Percentiles rank a stretch among this genome's conserved stretches.
Conservation (phyloP, 2,113 vertebrate species). For the Struthidea cinerea region DNA sequence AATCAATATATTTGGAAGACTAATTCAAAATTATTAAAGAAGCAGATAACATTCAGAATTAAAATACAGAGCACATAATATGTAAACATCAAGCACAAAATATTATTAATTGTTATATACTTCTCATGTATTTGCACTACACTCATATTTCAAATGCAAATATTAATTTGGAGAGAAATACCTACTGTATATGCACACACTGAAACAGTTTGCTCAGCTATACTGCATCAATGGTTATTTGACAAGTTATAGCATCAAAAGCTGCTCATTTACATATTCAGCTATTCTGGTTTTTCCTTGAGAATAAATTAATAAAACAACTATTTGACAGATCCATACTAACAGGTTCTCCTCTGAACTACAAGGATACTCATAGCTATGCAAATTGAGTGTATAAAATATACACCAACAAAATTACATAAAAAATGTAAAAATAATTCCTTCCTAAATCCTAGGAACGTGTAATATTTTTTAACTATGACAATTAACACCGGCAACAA, state of each 20-base stretch:
- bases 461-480: background rate
- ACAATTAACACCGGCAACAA: background rate
- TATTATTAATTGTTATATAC: constrained; percentile 60
- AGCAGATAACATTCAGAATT: constrained; percentile 15
- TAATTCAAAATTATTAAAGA: constrained; percentile 33
- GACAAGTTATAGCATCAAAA: constrained; percentile 35
- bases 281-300: background rate
- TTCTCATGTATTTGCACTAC: constrained; percentile 50
- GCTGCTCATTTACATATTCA: constrained; percentile 16
- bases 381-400: background rate
- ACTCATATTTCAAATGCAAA: constrained; percentile 57
- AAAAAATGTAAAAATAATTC: background rate
- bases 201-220: constrained; percentile 62
- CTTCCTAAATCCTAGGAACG: background rate
- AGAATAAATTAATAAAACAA: constrained; percentile 29
- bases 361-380: background rate
- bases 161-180: constrained; percentile 58
- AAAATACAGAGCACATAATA: constrained; percentile 51
- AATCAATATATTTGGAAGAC: constrained; percentile 32
- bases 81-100: constrained; percentile 59
- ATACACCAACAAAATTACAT: background rate
- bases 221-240: constrained; percentile 42
- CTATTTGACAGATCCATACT: background rate
- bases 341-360: background rate
- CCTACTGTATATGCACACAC: constrained; percentile 49